Base-by-base conservation (phyloP, 2,797 vertebrate genomes). In the Semaprochilodus insignis region DNA sequence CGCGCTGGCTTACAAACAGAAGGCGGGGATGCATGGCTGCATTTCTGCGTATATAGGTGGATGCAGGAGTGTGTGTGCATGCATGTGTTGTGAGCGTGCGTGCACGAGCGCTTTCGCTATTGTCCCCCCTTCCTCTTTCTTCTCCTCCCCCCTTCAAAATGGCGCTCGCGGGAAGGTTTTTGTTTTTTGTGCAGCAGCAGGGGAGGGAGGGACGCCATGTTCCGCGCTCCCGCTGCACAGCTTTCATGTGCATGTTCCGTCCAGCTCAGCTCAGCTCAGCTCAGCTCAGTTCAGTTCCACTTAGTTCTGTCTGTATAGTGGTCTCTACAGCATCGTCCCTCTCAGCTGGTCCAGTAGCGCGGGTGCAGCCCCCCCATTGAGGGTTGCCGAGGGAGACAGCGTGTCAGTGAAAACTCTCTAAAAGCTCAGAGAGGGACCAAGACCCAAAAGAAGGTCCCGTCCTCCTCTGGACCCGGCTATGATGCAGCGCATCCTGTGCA, bases 121-220 rank as follows among this genome's bases (percentile, higher is more conserved):
- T 69, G 19, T 63, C 2, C 34, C 67, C 48, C 66, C 59, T 10
- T 48, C 83, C 11, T 19, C 65, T 19, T 34, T 31, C 44, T 48
- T 8, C 40, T 44, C 40, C 40, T n/a, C 57, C 48, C 66, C 67
- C 23, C 57, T 81, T 63, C 84, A 87, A 88, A 84, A 88, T 88
- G 84, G 86, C 84, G 84, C 76, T 27, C 51, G 77, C 62, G 54
- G 84, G 48, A 63, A n/a, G 76, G 55, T 2, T 83, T 82, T 80
- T 82, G 51, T 59, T 79, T 72, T 83, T 40, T 40, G 2, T 66
- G 27, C 40, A 44, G 55, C 23, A 51, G 34, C 31, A 65, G 31
- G 67, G 70, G 67, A 71, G 55, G 3, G 73, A 74, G 71, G 36
- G 72, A 79, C 14, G 79, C 70, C 66, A 70, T 66, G n/a, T 62